phyloP scores from a whole-genome alignment of 2,113 vertebrate species.

The Hylia prasina region DNA sequence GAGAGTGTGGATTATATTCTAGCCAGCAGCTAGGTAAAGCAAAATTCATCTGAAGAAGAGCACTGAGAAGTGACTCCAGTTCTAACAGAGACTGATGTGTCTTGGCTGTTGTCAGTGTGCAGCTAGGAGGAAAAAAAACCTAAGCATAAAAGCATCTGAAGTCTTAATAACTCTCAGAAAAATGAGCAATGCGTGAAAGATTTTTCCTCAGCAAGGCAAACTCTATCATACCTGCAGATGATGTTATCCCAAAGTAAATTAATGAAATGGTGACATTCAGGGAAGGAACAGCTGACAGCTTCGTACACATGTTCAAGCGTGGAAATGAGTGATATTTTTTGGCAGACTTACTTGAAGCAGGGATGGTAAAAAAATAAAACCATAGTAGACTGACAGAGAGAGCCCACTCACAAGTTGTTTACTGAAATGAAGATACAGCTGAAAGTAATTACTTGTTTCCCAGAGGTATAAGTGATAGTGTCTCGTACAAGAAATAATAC shows the following conservation, averaged over 20 bases:
- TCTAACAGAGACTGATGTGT: neutral
- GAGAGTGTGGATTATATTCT: neutral
- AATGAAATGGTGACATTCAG: constrained; percentile 42
- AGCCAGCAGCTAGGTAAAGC: neutral
- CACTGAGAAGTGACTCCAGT: neutral
- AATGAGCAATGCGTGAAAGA: neutral
- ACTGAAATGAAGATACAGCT: constrained; percentile 53
- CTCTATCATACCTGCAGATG: neutral
- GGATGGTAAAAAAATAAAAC: constrained; percentile 28
- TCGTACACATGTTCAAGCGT: neutral
- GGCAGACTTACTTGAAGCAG: constrained; percentile 25
- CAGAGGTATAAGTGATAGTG: constrained; percentile 38
- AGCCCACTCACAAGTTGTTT: constrained; percentile 49
- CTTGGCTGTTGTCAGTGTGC: neutral
- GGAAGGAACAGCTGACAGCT: constrained; percentile 43
- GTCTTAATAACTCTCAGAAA: constrained; percentile 5
- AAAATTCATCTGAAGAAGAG: neutral
- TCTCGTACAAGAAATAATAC: constrained; percentile 25
- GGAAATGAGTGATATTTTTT: constrained; percentile 43
- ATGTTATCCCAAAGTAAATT: constrained; percentile 26
- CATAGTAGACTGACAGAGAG: constrained; percentile 35
- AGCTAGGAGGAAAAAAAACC: neutral
- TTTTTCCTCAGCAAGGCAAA: neutral
- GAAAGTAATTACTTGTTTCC: constrained; percentile 52
- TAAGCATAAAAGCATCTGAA: neutral